Percentiles rank a stretch among this genome's conserved stretches.
phyloP scores from a whole-genome alignment of 1,140 invertebrate genomes.

The Melanaphis sacchari region DNA sequence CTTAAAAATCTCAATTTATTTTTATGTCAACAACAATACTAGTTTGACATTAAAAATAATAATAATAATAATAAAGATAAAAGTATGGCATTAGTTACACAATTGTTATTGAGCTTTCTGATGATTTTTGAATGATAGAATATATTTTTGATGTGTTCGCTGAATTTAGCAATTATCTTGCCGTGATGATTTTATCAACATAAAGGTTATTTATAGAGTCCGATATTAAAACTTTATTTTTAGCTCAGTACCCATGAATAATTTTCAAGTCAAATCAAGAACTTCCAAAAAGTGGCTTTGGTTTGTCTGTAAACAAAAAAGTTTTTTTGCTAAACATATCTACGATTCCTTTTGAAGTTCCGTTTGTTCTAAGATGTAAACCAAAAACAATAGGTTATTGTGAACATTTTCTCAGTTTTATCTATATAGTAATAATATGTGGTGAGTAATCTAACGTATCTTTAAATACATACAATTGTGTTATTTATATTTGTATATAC shows the following conservation, averaged over 20 bases:
- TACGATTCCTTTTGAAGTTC: neutral
- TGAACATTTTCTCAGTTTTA: neutral
- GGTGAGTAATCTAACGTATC: neutral
- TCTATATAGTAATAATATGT: neutral
- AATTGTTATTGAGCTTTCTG: neutral
- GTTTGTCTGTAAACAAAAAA: neutral
- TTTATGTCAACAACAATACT: neutral
- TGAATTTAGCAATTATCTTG: neutral
- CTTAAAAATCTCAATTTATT: neutral
- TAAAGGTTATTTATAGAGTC: neutral
- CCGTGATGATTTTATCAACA: neutral
- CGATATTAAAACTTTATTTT: slow-evolving; percentile 15
- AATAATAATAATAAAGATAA: neutral
- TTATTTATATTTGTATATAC: neutral
- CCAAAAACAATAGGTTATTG: neutral
- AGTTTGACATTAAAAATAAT: too few relatives aligned
- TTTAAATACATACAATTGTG: neutral
- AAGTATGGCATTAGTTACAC: neutral
- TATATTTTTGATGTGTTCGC: neutral
- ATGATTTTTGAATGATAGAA: neutral
- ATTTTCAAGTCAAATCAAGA: slow-evolving; percentile 21
- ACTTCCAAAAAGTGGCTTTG: neutral
- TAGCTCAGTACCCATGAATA: neutral
- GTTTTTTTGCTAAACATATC: neutral
- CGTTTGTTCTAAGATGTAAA: neutral